These are phyloP conservation scores for Byasa hedistus DNA, from an alignment of 2,888 invertebrate species.

Conservation along the genomic window DNA sequence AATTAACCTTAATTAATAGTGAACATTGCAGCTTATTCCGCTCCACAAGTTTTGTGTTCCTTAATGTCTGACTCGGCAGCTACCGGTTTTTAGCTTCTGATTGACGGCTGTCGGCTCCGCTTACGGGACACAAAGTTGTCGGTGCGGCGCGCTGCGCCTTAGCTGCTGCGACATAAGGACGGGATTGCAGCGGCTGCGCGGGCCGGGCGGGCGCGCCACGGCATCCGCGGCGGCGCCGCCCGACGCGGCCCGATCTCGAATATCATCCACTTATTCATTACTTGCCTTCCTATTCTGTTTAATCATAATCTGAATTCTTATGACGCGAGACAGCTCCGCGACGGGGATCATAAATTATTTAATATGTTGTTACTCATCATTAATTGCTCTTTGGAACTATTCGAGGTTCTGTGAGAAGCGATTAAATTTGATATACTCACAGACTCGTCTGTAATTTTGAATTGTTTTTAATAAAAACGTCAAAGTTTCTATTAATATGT, in stretches of 20 bases:
- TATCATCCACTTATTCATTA: slow-evolving; percentile 79
- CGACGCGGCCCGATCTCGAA: slow-evolving; percentile 71
- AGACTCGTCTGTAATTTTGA: neutral
- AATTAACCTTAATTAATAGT: slow-evolving; percentile 15
- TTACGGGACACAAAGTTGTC: slow-evolving; percentile 55
- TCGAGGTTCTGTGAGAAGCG: neutral
- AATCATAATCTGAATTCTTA: slow-evolving; percentile 70
- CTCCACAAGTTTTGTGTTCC: slow-evolving; percentile 71
- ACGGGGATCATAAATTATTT: slow-evolving; percentile 46
- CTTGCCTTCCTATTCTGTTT: slow-evolving; percentile 68
- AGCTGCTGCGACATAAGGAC: slow-evolving; percentile 33
- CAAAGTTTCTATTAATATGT: slow-evolving; percentile 8
- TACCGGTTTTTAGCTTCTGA: slow-evolving; percentile 79
- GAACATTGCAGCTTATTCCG: slow-evolving; percentile 27
- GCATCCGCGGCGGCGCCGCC: slow-evolving; percentile 73
- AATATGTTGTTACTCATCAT: slow-evolving; percentile 38
- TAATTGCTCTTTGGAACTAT: neutral
- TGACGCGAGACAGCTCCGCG: slow-evolving; percentile 38
- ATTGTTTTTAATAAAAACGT: slow-evolving; percentile 7
- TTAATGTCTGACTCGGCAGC: slow-evolving; percentile 70
- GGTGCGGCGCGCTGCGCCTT: slow-evolving; percentile 29
- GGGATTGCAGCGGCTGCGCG: too few relatives aligned
- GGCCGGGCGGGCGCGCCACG: slow-evolving; percentile 37
- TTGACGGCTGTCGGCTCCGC: slow-evolving; percentile 79
- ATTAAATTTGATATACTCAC: too few relatives aligned